Conservation (phyloP, 2,888 invertebrate species). For the Plagiodera versicolora region DNA sequence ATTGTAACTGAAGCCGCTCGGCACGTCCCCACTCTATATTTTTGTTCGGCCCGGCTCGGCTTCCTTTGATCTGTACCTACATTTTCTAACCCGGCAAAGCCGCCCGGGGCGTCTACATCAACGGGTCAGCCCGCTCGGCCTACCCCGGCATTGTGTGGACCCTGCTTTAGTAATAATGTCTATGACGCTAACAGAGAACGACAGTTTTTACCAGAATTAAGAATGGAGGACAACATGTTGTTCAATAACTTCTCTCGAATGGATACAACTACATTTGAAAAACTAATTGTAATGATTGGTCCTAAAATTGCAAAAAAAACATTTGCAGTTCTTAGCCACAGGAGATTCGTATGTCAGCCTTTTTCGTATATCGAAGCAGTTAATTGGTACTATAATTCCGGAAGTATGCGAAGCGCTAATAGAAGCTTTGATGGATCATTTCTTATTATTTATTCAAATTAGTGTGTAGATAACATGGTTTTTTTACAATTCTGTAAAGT, state of each 20-base stretch:
- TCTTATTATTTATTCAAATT: no score
- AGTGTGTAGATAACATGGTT: no score
- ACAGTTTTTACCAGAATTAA: constrained; percentile 6
- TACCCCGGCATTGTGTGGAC: background rate
- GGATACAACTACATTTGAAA: constrained; percentile 7
- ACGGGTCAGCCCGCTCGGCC: background rate
- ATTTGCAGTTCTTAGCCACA: no score
- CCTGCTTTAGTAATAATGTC: background rate
- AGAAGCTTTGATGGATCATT: background rate
- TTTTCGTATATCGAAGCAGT: background rate
- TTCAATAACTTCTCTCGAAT: constrained; percentile 4
- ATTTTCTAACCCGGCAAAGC: no score
- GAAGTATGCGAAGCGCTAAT: background rate
- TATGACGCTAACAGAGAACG: constrained; percentile 8
- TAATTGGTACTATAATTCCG: background rate
- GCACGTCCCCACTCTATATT: no score
- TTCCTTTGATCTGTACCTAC: no score
- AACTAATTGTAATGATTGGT: constrained; percentile 7
- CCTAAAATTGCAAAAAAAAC: constrained; percentile 6
- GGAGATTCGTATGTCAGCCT: constrained; percentile 5
- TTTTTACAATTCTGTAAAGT: no score
- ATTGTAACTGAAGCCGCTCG: no score
- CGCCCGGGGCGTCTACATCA: no score
- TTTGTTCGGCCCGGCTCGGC: no score
- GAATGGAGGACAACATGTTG: constrained; percentile 9